Base-by-base conservation (phyloP, 2,888 invertebrate species). In the Caenorhabditis sp. region DNA sequence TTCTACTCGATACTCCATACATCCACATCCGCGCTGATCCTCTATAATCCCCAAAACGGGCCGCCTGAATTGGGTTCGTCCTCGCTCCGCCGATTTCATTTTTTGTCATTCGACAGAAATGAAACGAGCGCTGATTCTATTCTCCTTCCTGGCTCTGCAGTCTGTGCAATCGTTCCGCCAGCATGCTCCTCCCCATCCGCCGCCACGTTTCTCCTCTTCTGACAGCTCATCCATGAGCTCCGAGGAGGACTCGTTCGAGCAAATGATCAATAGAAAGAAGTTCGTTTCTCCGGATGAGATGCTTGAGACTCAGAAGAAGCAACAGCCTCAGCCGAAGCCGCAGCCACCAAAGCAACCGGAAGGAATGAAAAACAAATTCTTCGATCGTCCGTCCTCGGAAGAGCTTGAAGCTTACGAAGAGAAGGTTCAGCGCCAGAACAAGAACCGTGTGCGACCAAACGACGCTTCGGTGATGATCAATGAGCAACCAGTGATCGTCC, bases 21-120 rank as follows among this genome's bases (percentile, higher is more conserved):
- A 66, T 66, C 66, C 68, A 52, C 68, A 59, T 70, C 70, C 70
- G 52, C 59, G 24, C 41, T 70, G 53, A 70, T 70, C 70, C 59
- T 53, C 26, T 30, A 70, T 48, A 66, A 66, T n/a, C n/a, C n/a
- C n/a, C 66, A 56, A 48, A 50, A 13, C 26, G 48, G 27, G 37
- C 26, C 24, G n/a, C 13, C n/a, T 30, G 15, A 24, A 48, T 48
- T 37, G 26, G 35, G 50, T 13, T 50, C 20, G 62, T 39, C n/a
- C n/a, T n/a, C n/a, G n/a, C n/a, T n/a, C n/a, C n/a, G n/a, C n/a
- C n/a, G n/a, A 32, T 43, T n/a, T 27, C 27, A 27, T 26, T 50
- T 56, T 27, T 30, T 56, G 55, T 65, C 27, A 9, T 9, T 2
- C 6, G 6, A n/a, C 11, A 24, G 24, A 66, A 56, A 70, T 70